Conservation (phyloP, 1,140 invertebrate species). For the Dendroctonus ponderosae region DNA sequence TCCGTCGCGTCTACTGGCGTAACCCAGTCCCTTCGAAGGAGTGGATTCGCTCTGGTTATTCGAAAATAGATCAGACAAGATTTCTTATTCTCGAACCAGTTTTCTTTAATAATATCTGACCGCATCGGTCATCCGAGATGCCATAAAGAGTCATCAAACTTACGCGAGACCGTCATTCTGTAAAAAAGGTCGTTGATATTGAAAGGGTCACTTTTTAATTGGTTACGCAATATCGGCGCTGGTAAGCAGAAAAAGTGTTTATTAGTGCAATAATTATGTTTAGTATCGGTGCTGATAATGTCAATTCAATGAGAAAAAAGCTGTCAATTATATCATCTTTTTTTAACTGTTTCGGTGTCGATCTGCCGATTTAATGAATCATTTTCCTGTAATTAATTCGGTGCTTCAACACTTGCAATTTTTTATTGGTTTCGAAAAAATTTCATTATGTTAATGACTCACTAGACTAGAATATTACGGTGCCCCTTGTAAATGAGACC, state of each 20-base stretch:
- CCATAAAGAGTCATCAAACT: slow-evolving; percentile 36
- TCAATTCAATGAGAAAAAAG: no score
- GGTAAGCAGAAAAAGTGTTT: not conserved
- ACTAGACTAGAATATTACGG: no score
- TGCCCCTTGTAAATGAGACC: no score
- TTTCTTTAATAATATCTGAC: slow-evolving; percentile 31
- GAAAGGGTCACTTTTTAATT: slow-evolving; percentile 18
- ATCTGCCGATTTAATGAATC: no score
- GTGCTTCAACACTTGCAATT: no score
- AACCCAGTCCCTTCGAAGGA: slow-evolving; percentile 24
- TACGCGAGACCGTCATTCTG: slow-evolving; percentile 19
- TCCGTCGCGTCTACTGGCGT: slow-evolving; percentile 25
- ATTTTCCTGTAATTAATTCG: no score
- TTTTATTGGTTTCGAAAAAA: no score
- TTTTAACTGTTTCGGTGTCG: no score
- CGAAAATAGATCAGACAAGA: slow-evolving; percentile 30
- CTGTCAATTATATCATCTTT: no score
- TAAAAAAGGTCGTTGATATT: slow-evolving; percentile 35
- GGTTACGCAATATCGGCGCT: slow-evolving; percentile 21
- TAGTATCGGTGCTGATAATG: no score
- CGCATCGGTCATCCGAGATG: slow-evolving; percentile 34
- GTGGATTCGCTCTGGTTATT: slow-evolving; percentile 29
- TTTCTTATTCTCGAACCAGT: slow-evolving; percentile 31
- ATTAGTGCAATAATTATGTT: no score
- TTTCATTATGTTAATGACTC: no score